Percentiles rank a stretch among this genome's conserved stretches.
Evolutionary conservation across 1,140 invertebrate species (phyloP).

Genomic region (Glossosoma conforme): DNA sequence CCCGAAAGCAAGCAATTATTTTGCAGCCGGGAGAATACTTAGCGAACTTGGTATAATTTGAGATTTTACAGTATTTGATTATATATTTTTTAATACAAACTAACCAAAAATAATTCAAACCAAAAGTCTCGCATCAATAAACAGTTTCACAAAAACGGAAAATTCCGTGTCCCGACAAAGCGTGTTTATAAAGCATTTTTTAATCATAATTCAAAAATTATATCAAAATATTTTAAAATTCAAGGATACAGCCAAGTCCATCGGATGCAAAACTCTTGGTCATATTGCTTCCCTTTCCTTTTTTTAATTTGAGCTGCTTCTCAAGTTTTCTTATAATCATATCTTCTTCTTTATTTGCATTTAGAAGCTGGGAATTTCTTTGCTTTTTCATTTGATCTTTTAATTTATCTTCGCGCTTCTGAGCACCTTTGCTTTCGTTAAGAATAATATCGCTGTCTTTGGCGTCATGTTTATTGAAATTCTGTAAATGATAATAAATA

Average conservation of each 20-base stretch:
- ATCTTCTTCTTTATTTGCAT: conserved; percentile 77
- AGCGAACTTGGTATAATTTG: no score
- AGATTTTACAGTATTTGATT: no score
- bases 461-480: no score
- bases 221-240: conserved; percentile 9
- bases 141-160: no score
- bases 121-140: no score
- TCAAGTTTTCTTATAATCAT: conserved; percentile 72
- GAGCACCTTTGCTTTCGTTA: conserved; percentile 39
- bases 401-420: conserved; percentile 46
- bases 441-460: conserved; percentile 33
- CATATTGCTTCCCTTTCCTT: conserved; percentile 66
- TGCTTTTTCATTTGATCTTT: conserved; percentile 53
- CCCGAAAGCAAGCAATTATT: no score
- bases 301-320: conserved; percentile 80
- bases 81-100: no score
- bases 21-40: no score
- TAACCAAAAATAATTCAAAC: no score
- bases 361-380: conserved; percentile 57
- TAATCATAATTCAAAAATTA: conserved; percentile 7
- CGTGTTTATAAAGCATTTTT: not conserved
- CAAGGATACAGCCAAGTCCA: conserved; percentile 84
- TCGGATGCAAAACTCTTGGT: conserved; percentile 75
- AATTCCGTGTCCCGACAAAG: no score
- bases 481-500: no score